Evolutionary conservation across 1,140 invertebrate species (phyloP).

Genomic region (Brachionus rotundiformis): DNA sequence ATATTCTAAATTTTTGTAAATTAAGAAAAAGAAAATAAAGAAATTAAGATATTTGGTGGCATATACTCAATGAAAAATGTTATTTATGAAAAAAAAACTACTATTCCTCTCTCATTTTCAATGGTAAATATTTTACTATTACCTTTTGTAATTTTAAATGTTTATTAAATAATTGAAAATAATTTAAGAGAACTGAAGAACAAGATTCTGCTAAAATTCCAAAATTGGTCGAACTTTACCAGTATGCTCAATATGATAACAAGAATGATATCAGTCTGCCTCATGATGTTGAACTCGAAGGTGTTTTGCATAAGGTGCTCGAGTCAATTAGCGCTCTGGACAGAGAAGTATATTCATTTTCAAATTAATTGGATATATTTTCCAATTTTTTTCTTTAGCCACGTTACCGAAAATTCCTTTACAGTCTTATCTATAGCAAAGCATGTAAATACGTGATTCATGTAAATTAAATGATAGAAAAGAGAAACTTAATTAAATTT

Average conservation of each 20-base stretch:
- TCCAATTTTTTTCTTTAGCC: neutral
- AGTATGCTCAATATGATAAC: slow-evolving; percentile 32
- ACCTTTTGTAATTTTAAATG: neutral
- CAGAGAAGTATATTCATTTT: neutral
- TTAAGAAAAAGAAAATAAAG: slow-evolving; percentile 27
- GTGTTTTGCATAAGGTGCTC: neutral
- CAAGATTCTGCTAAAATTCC: slow-evolving; percentile 12
- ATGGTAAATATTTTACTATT: slow-evolving; percentile 10
- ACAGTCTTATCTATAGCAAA: neutral
- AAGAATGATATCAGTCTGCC: neutral
- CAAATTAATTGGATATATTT: neutral
- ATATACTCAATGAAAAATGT: slow-evolving; percentile 29
- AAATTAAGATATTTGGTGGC: slow-evolving; percentile 7
- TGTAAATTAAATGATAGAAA: neutral
- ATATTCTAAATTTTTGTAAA: too few relatives aligned
- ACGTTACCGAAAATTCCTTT: neutral
- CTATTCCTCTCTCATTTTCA: slow-evolving; percentile 14
- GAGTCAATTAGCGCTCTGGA: neutral
- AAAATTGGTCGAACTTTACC: slow-evolving; percentile 35
- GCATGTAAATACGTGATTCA: slow-evolving; percentile 32
- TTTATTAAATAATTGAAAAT: neutral
- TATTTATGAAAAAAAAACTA: slow-evolving; percentile 16
- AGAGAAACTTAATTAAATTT: neutral
- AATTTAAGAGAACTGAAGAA: slow-evolving; percentile 28
- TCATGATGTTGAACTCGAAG: slow-evolving; percentile 11